Evolutionary conservation across 2,797 vertebrate species (phyloP).

Genomic region (Intellagama lesueurii): DNA sequence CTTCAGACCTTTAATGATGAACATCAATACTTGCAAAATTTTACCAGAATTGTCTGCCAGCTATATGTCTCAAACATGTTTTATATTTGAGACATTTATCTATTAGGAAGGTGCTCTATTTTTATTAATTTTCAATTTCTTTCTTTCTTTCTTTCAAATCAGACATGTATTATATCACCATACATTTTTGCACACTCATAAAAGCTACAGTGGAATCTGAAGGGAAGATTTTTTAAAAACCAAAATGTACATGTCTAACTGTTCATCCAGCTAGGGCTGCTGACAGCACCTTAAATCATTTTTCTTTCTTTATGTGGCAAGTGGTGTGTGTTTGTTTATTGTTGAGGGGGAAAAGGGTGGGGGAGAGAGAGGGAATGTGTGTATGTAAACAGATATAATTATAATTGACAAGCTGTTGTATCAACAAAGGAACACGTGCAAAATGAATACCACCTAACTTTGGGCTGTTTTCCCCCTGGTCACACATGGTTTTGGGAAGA

Average conservation of each 20-base stretch:
- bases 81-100: conserved; percentile 22
- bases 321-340: background rate
- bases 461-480: background rate
- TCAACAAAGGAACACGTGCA: background rate
- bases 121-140: conserved; percentile 8
- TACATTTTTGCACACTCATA: background rate
- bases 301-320: background rate
- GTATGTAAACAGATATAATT: conserved; percentile 13
- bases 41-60: conserved; percentile 17
- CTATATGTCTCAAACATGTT: conserved; percentile 29
- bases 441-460: conserved; percentile 26
- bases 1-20: background rate
- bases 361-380: background rate
- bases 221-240: background rate
- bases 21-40: conserved; percentile 14
- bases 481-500: background rate
- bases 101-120: conserved; percentile 14
- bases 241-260: background rate
- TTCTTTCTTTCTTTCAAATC: background rate
- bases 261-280: conserved; percentile 21
- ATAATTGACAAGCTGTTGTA: background rate
- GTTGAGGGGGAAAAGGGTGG: background rate
- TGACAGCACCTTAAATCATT: background rate
- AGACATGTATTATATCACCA: background rate
- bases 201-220: conserved; percentile 31